phyloP scores from a whole-genome alignment of 2,113 vertebrate genomes.

The Entomyzon cyanotis region DNA sequence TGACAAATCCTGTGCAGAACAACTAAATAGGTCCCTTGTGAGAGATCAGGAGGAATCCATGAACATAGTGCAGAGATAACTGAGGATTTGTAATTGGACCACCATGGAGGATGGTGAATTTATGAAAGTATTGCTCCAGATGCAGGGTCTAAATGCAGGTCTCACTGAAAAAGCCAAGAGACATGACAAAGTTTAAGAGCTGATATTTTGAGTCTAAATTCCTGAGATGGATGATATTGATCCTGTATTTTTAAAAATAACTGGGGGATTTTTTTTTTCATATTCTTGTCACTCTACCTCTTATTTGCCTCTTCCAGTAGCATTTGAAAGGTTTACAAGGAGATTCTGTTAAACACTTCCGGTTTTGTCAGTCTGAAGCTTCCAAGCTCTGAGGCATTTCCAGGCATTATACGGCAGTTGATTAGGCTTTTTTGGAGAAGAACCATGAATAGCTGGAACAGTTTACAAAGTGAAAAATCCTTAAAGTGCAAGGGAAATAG shows the following conservation, averaged over 20 bases:
- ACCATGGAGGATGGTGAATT: neutral
- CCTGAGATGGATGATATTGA: neutral
- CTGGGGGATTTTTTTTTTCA: neutral
- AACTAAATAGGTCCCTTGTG: neutral
- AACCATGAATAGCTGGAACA: neutral
- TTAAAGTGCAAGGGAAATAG: neutral
- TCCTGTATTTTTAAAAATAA: neutral
- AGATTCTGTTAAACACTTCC: neutral
- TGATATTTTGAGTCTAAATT: neutral
- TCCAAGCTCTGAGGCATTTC: neutral
- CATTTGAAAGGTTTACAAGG: neutral
- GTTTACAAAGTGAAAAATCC: neutral
- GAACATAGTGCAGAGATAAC: neutral
- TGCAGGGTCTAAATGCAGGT: neutral
- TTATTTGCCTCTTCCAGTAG: neutral
- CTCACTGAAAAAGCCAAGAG: neutral
- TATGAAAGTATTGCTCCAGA: neutral
- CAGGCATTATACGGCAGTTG: neutral
- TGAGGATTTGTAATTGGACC: neutral
- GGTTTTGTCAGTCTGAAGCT: neutral
- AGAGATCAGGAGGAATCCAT: neutral
- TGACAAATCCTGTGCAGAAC: neutral
- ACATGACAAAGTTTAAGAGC: neutral
- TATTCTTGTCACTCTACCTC: neutral
- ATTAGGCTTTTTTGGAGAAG: neutral